A percentile compares a stretch with the other conserved stretches of the same genome.
phyloP scores from a whole-genome alignment of 1,140 invertebrate species.

The Tenebrio molitor region DNA sequence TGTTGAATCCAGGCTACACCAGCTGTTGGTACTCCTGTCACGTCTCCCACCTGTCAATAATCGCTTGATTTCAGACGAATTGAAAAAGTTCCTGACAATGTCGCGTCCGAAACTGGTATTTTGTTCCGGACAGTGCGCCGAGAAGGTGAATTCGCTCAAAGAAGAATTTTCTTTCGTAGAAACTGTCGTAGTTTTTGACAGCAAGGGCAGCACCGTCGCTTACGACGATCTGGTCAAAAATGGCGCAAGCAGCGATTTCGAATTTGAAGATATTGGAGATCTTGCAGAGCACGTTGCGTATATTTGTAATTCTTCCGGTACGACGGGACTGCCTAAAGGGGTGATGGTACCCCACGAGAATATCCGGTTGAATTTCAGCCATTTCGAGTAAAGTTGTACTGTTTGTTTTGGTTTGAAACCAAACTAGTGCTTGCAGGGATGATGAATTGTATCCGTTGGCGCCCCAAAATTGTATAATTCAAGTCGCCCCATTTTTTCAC shows the following conservation, averaged over 20 bases:
- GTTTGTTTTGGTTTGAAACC: not conserved
- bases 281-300: not conserved
- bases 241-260: not conserved
- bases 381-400: not conserved
- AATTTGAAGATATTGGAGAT: not conserved
- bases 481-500: not conserved
- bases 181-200: no score
- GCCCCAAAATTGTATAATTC: not conserved
- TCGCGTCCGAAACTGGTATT: not conserved
- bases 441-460: not conserved
- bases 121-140: no score
- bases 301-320: conserved; percentile 11
- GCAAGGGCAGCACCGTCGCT: no score
- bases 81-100: not conserved
- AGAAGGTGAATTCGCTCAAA: no score
- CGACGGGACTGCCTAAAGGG: conserved; percentile 3
- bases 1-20: not conserved
- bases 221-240: no score
- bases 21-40: not conserved
- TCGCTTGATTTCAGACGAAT: not conserved
- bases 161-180: no score
- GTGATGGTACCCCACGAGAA: conserved; percentile 8
- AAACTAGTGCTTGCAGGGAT: not conserved
- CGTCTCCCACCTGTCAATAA: not conserved
- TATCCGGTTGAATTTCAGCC: not conserved